Evolutionary conservation across 2,113 vertebrate genomes (phyloP), one percentile per base, ranked within the genome.

Genomic region (Engystomops pustulosus): DNA sequence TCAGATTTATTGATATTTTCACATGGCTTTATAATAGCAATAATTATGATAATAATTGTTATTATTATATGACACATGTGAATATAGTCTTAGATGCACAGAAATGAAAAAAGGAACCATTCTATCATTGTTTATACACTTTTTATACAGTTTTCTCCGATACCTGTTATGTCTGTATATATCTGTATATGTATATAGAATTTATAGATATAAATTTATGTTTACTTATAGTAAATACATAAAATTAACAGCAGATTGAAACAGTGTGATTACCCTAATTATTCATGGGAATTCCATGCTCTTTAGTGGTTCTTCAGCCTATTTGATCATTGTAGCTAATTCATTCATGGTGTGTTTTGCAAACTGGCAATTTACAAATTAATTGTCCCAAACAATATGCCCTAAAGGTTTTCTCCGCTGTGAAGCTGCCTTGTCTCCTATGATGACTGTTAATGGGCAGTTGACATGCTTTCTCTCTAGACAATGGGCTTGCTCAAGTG

Each of bases 401-500:
- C 38, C 86, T 3, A 90, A 91, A 92, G 90, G 88, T 90, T 85
- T 88, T 81, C 89, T 87, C 62, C 62, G 62, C 86, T 23, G 55
- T 51, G 76, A 18, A 51, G 84, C 85, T 6, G 78, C 70, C 34
- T 81, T 65, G 84, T 87, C 87, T 93, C 90, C 77, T 85, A 79
- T 14, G 0, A 83, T 68, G 87, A 90, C 91, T 91, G 90, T 88
- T 90, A 90, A 93, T 85, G 85, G 91, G 90, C 94, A 68, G 94
- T 93, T 95, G 91, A 91, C 92, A 94, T 91, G 94, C 91, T 91
- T 91, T 91, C 87, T 90, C 65, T 83, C 80, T 84, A 84, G 86
- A 96, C 94, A 96, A 94, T 94, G 89, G 91, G 87, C 76, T 89
- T 91, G 91, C 87, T 95, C 90, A 92, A 94, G 92, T 94, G 94